These are phyloP conservation scores for Notamacropus eugenii DNA, from an alignment of 2,797 vertebrate species.

Conservation along the genomic window DNA sequence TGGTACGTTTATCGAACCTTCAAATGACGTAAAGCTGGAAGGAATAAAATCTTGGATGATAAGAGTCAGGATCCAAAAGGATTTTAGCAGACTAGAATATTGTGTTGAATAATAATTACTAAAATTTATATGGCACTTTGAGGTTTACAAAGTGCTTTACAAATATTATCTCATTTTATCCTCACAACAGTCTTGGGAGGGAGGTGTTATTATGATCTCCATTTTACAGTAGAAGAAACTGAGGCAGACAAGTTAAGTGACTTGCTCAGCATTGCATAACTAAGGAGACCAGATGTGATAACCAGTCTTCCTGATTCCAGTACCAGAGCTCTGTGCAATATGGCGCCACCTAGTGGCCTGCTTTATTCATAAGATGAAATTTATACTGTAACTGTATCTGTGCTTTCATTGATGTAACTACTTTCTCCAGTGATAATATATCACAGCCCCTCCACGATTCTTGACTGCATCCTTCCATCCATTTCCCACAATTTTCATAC, in stretches of 20 bases:
- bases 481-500: not conserved
- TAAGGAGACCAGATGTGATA: not conserved
- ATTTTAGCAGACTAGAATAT: not conserved
- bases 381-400: not conserved
- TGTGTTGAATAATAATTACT: not conserved
- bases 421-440: not conserved
- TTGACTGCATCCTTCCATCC: not conserved
- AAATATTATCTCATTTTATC: not conserved
- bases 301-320: rapidly evolving
- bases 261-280: not conserved
- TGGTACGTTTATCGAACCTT: not conserved
- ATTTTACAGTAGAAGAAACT: not conserved
- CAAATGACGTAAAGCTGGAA: not conserved
- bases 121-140: not conserved
- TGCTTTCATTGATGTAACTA: not conserved
- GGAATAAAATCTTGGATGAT: not conserved
- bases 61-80: no score
- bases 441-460: not conserved
- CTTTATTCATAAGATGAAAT: not conserved
- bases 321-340: not conserved
- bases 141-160: not conserved
- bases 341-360: not conserved
- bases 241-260: not conserved
- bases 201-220: not conserved
- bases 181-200: not conserved